Conservation (phyloP, 2,113 vertebrate genomes). For the Empidonax traillii region DNA sequence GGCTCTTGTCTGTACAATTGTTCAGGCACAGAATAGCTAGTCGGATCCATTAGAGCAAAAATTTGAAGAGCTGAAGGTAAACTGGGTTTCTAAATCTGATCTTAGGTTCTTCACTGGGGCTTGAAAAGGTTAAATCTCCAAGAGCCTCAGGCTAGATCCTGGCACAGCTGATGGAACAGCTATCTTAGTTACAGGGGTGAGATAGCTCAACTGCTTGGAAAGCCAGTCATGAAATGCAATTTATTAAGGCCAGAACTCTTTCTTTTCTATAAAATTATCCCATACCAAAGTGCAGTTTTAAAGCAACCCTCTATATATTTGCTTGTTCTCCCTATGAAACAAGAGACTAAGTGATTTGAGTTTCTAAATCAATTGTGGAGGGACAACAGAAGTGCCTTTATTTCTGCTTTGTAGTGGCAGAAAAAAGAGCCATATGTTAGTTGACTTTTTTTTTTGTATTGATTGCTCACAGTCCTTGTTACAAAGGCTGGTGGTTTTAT, state of each 20-base stretch:
- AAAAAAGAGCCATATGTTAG: conserved; percentile 15
- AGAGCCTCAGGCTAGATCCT: background rate
- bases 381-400: background rate
- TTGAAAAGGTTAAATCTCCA: conserved; percentile 27
- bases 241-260: conserved; percentile 22
- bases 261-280: conserved; percentile 17
- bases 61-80: background rate
- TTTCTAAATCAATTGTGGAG: background rate
- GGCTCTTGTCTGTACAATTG: background rate
- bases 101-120: background rate
- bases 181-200: conserved; percentile 25
- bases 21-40: background rate
- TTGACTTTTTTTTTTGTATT: background rate
- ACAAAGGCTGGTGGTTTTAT: conserved; percentile 23
- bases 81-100: background rate
- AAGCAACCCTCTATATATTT: background rate
- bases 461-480: conserved; percentile 15
- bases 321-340: background rate
- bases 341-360: background rate
- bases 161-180: conserved; percentile 28
- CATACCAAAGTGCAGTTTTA: background rate
- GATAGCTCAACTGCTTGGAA: conserved; percentile 48
- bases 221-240: conserved; percentile 45
- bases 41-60: background rate
- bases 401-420: conserved; percentile 34